These are phyloP conservation scores for Yponomeuta plumbellus DNA, from an alignment of 2,888 invertebrate species.

Conservation along the genomic window DNA sequence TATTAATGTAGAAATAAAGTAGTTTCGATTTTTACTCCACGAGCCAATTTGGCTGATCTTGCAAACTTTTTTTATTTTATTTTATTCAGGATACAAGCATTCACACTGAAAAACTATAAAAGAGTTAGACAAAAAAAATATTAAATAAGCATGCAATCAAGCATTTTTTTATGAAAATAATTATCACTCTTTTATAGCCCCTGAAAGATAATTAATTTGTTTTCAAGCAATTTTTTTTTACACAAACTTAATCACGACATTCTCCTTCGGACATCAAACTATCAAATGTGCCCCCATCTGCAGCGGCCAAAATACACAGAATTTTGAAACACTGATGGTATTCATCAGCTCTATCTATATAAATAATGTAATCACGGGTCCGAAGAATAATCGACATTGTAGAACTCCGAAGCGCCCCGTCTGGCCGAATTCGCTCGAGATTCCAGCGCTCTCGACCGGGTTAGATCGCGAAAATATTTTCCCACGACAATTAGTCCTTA, in stretches of 20 bases:
- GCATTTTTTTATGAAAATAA: too few relatives aligned
- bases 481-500: conserved; percentile 51
- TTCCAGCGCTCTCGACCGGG: conserved; percentile 40
- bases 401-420: conserved; percentile 34
- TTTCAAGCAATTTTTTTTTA: neutral
- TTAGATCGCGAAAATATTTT: conserved; percentile 45
- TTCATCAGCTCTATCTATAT: conserved; percentile 41
- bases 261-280: neutral
- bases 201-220: too few relatives aligned
- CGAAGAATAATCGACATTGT: conserved; percentile 61
- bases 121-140: too few relatives aligned
- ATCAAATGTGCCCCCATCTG: neutral
- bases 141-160: too few relatives aligned
- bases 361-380: conserved; percentile 37
- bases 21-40: too few relatives aligned
- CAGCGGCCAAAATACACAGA: neutral
- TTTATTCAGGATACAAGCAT: too few relatives aligned
- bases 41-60: too few relatives aligned
- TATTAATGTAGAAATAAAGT: too few relatives aligned
- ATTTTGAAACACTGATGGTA: neutral
- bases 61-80: too few relatives aligned
- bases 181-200: too few relatives aligned
- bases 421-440: conserved; percentile 47
- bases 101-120: too few relatives aligned
- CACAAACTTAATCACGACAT: too few relatives aligned